Base-by-base conservation (phyloP, 92 coral and sea anemone species). In the Actinernus sp. region DNA sequence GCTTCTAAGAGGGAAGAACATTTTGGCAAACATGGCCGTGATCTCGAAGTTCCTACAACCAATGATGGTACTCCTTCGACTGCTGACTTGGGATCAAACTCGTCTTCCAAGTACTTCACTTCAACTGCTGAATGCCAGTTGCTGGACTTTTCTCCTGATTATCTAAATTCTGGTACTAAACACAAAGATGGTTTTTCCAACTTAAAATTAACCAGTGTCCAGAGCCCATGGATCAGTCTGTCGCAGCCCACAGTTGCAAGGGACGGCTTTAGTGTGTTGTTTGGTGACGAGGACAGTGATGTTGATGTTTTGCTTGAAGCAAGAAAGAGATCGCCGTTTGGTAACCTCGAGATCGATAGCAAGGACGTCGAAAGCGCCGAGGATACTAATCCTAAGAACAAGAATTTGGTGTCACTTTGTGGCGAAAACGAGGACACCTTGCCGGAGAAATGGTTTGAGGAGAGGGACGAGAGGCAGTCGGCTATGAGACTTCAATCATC, bases 241-340 rank as follows among this genome's bases (percentile, higher is more conserved):
- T 70, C 58, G 23, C 56, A 55, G 26, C 78, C 78, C 0, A 45
- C 58, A 8, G 48, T 55, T 38, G 45, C 28, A 31, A 58, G 21
- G 10, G 65, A 55, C 2, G 26, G n/a, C n/a, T n/a, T n/a, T n/a
- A n/a, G 34, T 31, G 12, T 19, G 56, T 11, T 16, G 0, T 39
- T 39, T 19, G 26, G 55, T 3, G 70, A 62, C 6, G 70, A 62
- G 26, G 58, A 19, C 19, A 13, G 6, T 3, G 38, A 8, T 43
- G 30, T 19, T n/a, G 55, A 41, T 5, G n/a, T n/a, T n/a, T n/a
- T n/a, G n/a, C 28, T 12, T 6, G 24, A 38, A 31, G 49, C 44
- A 21, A 29, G 22, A 13, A 43, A 70, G 32, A 41, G 53, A 46
- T 70, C 78, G 11, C 78, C 78, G 13, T 70, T 70, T 57, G 78